Evolutionary conservation across 2,888 invertebrate species (phyloP).

Genomic region (Platerodrilus igneus): DNA sequence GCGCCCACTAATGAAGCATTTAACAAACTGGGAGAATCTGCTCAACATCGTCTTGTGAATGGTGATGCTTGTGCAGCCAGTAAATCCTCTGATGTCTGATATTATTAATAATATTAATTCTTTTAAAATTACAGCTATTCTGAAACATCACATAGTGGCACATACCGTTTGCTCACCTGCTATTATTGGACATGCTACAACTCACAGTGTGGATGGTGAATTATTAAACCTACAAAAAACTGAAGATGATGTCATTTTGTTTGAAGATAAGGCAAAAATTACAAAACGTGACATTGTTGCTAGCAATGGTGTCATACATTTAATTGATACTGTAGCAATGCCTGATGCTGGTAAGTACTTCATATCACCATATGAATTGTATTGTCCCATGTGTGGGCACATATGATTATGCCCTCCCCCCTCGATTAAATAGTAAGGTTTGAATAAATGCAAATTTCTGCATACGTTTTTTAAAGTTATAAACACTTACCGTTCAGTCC

Average conservation of each 20-base stretch:
- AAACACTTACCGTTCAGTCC: no score
- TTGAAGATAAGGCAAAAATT: conserved; percentile 57
- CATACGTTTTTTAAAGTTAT: no score
- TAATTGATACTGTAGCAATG: conserved; percentile 61
- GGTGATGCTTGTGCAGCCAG: conserved; percentile 58
- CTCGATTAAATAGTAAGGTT: no score
- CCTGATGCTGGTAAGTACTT: conserved; percentile 53
- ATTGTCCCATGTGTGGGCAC: no score
- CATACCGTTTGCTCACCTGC: conserved; percentile 63
- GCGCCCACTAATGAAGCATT: conserved; percentile 67
- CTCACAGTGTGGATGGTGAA: conserved; percentile 52
- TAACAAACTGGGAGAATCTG: conserved; percentile 52
- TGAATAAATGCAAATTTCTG: no score
- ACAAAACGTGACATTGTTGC: conserved; percentile 59
- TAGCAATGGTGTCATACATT: conserved; percentile 69
- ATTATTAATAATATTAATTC: conserved; percentile 8
- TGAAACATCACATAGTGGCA: conserved; percentile 63
- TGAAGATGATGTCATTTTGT: conserved; percentile 52
- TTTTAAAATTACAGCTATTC: conserved; percentile 50
- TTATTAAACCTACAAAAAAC: conserved; percentile 50
- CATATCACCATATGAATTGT: no score
- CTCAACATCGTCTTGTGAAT: conserved; percentile 52
- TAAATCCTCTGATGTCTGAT: conserved; percentile 40
- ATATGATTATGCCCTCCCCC: no score
- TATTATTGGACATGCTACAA: conserved; percentile 52